Evolutionary conservation across 2,113 vertebrate genomes (phyloP).

Genomic region (Zosterops lateralis): DNA sequence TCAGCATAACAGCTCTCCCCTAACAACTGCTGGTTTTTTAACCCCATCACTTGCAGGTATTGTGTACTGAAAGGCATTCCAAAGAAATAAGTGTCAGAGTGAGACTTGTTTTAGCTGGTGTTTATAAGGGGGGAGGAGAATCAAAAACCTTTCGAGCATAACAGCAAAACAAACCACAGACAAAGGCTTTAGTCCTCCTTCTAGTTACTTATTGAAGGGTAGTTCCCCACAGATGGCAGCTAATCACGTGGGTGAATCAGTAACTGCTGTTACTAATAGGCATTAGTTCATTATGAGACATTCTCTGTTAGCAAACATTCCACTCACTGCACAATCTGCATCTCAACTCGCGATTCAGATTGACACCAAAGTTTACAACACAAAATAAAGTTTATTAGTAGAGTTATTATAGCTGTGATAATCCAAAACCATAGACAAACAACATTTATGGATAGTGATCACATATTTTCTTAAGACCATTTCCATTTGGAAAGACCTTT

Average conservation of each 20-base stretch:
- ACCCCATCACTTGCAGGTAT: background rate
- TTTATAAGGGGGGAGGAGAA: background rate
- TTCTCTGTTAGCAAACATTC: background rate
- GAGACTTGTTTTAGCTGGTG: background rate
- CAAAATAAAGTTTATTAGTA: background rate
- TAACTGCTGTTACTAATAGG: background rate
- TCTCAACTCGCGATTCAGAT: background rate
- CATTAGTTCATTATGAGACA: background rate
- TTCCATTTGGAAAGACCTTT: background rate
- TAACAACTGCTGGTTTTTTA: background rate
- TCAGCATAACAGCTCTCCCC: background rate
- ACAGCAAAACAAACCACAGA: background rate
- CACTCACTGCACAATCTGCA: background rate
- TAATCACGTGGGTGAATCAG: background rate
- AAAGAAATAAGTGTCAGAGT: background rate
- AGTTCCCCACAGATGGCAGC: background rate
- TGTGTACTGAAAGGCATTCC: background rate
- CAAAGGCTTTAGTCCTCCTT: background rate
- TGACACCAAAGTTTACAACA: background rate
- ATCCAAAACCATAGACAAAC: background rate
- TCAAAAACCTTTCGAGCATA: background rate
- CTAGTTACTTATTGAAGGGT: constrained; percentile 2
- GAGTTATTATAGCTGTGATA: background rate
- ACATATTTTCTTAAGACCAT: background rate
- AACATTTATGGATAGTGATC: background rate